Evolutionary conservation across 2,113 vertebrate genomes (phyloP).

Genomic region (Heteronetta atricapilla): DNA sequence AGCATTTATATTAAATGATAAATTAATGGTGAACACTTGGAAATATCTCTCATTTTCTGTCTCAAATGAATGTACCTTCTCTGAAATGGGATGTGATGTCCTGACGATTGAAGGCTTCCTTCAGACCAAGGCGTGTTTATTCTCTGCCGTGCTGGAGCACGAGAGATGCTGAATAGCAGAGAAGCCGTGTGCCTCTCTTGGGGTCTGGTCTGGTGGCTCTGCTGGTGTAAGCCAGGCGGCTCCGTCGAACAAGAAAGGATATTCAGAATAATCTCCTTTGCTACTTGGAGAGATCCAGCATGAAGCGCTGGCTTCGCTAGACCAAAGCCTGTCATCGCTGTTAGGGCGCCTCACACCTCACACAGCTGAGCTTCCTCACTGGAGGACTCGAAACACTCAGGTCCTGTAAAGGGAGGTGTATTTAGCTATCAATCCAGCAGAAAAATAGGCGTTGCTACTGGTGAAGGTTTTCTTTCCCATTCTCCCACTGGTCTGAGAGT

Average conservation of each 20-base stretch:
- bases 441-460: background rate
- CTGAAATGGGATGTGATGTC: background rate
- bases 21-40: slow-evolving; percentile 63
- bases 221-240: background rate
- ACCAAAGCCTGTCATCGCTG: background rate
- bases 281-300: background rate
- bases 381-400: background rate
- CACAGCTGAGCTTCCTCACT: background rate
- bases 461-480: background rate
- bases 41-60: slow-evolving; percentile 34
- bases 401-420: background rate
- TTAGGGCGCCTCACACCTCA: background rate
- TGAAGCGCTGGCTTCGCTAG: background rate
- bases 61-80: background rate
- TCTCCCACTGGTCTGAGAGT: background rate
- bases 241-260: background rate
- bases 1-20: slow-evolving; percentile 80
- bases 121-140: background rate
- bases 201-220: background rate
- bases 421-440: background rate
- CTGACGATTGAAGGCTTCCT: background rate
- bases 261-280: no score
- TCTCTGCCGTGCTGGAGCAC: rapidly evolving
- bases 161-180: background rate
- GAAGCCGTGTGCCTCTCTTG: rapidly evolving